These are phyloP conservation scores for Mormyrus lacerda DNA, from an alignment of 2,113 vertebrate genomes.

Conservation along the genomic window DNA sequence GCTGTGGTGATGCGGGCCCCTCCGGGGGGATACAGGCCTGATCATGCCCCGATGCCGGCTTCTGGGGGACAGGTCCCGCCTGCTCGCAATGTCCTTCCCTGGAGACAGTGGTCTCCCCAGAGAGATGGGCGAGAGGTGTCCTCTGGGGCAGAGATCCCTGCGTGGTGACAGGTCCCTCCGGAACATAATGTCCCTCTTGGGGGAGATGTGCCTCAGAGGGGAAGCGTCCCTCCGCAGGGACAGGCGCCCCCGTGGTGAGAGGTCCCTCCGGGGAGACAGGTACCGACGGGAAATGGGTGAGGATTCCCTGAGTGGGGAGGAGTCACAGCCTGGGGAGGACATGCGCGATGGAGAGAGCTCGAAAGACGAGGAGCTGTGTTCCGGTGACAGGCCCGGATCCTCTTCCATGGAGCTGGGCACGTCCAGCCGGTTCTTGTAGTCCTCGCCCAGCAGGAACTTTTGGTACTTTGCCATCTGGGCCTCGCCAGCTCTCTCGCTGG, in stretches of 20 bases:
- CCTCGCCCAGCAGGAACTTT: constrained; percentile 68
- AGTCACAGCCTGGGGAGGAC: constrained; percentile 81
- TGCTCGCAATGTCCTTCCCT: constrained; percentile 64
- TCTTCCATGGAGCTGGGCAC: constrained; percentile 80
- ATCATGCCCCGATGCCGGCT: constrained; percentile 76
- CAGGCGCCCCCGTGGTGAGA: constrained; percentile 73
- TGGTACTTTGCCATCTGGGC: constrained; percentile 72
- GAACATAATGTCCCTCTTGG: constrained; percentile 45
- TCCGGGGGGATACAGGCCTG: constrained; percentile 76
- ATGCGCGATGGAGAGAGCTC: constrained; percentile 70
- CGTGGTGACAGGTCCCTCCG: constrained; percentile 69
- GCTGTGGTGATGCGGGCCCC: constrained; percentile 75
- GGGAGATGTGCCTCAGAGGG: constrained; percentile 69
- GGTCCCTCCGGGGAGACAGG: constrained; percentile 79
- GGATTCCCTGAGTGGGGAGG: constrained; percentile 77
- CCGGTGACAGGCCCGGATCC: constrained; percentile 65
- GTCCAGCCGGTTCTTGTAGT: constrained; percentile 69
- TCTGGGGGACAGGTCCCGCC: constrained; percentile 85
- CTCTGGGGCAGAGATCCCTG: constrained; percentile 24
- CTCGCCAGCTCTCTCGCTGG: constrained; percentile 63
- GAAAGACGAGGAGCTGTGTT: constrained; percentile 71
- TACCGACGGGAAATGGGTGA: constrained; percentile 78
- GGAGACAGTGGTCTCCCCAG: constrained; percentile 73
- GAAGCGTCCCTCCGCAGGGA: constrained; percentile 53
- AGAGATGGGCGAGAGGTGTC: constrained; percentile 55